Conservation (phyloP, 2,888 invertebrate species). For the Copidosoma aretas region DNA sequence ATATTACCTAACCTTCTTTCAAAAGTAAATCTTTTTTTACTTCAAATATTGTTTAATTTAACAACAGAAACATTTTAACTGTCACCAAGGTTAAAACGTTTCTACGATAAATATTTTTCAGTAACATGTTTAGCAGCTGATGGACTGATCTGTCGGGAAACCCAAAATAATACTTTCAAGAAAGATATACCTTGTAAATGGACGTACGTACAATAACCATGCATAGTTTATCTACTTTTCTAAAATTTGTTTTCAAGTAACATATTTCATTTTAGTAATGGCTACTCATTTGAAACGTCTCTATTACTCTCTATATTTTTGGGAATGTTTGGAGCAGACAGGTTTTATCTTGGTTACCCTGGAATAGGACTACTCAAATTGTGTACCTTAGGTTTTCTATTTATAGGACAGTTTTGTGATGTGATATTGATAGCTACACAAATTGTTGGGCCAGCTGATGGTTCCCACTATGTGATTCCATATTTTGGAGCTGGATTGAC, state of each 20-base stretch:
- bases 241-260: not conserved
- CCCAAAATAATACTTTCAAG: slow-evolving; percentile 80
- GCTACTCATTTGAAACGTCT: slow-evolving; percentile 91
- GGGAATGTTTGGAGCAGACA: slow-evolving; percentile 97
- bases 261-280: slow-evolving; percentile 74
- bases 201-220: slow-evolving; percentile 76
- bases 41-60: not conserved
- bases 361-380: slow-evolving; percentile 94
- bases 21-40: too few relatives aligned
- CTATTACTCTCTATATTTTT: slow-evolving; percentile 93
- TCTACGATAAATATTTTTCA: slow-evolving; percentile 57
- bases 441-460: slow-evolving; percentile 93
- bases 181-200: slow-evolving; percentile 88
- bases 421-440: slow-evolving; percentile 95
- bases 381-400: slow-evolving; percentile 95
- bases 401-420: slow-evolving; percentile 92
- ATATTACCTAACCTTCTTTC: too few relatives aligned
- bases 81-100: not conserved
- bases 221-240: not conserved
- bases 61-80: not conserved
- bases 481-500: slow-evolving; percentile 89
- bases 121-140: slow-evolving; percentile 84
- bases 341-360: slow-evolving; percentile 98
- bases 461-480: slow-evolving; percentile 91
- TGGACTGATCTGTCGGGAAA: slow-evolving; percentile 81